These are phyloP conservation scores for Eudyptes chrysolophus DNA, from an alignment of 2,113 vertebrate genomes.

Conservation along the genomic window DNA sequence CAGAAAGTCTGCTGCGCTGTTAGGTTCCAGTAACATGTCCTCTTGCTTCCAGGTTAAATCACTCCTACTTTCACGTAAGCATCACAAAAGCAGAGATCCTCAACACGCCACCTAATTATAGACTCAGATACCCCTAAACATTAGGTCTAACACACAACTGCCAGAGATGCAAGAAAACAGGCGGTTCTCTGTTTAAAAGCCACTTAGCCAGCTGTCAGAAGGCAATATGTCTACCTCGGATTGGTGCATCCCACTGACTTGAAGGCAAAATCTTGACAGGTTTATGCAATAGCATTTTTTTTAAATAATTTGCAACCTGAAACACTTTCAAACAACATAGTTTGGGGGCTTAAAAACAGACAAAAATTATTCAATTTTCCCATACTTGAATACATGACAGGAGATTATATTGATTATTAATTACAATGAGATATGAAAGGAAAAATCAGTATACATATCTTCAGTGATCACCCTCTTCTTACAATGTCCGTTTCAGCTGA, in stretches of 20 bases:
- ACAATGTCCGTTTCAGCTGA: background rate
- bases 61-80: background rate
- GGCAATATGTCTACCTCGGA: background rate
- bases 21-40: background rate
- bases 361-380: background rate
- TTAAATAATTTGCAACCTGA: background rate
- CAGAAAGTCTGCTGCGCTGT: background rate
- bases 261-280: background rate
- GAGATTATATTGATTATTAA: background rate
- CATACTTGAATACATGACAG: background rate
- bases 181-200: background rate
- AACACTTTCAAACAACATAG: background rate
- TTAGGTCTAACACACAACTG: background rate
- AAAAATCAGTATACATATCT: background rate
- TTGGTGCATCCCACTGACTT: background rate
- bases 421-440: background rate
- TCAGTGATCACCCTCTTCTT: background rate
- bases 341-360: background rate
- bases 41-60: background rate
- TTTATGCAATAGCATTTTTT: background rate
- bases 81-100: background rate
- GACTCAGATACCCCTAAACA: background rate
- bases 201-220: background rate
- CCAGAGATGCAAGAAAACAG: background rate
- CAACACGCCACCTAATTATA: background rate